Evolutionary conservation across 2,888 invertebrate genomes (phyloP), one percentile per base, ranked within the genome.

Genomic region (Leucoma salicis): DNA sequence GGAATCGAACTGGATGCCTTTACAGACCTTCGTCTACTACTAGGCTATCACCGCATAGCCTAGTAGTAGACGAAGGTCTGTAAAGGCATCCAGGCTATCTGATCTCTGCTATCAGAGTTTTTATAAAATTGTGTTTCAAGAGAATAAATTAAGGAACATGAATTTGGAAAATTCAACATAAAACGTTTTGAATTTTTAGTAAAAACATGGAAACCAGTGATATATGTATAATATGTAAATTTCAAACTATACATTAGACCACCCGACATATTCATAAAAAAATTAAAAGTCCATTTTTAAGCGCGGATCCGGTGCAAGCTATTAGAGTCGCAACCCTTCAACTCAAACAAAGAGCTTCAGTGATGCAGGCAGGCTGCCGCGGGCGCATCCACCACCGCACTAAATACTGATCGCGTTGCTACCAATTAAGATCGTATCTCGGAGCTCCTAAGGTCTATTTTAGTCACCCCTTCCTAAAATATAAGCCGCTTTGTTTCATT

Each of bases 201-300:
- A n/a, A n/a, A n/a, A n/a, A n/a, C n/a, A n/a, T n/a, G n/a, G n/a
- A n/a, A n/a, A n/a, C n/a, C n/a, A n/a, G n/a, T n/a, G n/a, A n/a
- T n/a, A n/a, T n/a, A n/a, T n/a, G n/a, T n/a, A n/a, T 51, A 51
- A 51, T 53, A 57, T 49, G 62, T 63, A 66, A 59, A 63, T 65
- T 58, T 56, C 61, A 57, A 67, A 66, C 69, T 69, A 74, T 58
- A 69, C 72, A 72, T 69, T 61, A 74, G 52, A 64, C 59, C 67
- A 61, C 65, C 61, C 63, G 66, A 66, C 68, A 74, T 76, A 77
- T 73, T 78, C 78, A 78, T 85, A 81, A 80, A 87, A 87, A 84
- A 85, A 86, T 86, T 80, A 85, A 83, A 82, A 83, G 81, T 82
- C 71, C 80, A 86, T 84, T 86, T 86, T 86, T 80, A 84, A 84